Conservation (phyloP, 2,113 vertebrate species). For the Chunga burmeisteri region DNA sequence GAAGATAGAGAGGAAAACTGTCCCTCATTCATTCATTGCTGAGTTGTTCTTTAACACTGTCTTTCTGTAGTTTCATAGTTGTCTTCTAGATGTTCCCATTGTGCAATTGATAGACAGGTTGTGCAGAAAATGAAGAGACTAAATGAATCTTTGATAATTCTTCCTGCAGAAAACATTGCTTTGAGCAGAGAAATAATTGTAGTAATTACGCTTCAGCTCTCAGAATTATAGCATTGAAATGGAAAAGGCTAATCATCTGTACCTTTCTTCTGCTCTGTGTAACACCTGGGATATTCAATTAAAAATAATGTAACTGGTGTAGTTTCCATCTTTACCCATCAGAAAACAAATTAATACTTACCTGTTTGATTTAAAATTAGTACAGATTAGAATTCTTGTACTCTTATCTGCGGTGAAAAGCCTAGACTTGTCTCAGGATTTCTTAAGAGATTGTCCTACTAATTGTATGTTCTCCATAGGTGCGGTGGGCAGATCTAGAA, state of each 20-base stretch:
- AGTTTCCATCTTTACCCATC: not conserved
- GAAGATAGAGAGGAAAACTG: not conserved
- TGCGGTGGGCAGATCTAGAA: conserved; percentile 98
- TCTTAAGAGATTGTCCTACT: conserved; percentile 18
- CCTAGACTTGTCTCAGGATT: not conserved
- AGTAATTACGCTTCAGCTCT: not conserved
- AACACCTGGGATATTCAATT: not conserved
- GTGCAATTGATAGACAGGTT: not conserved
- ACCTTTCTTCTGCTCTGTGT: not conserved
- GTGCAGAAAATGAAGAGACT: not conserved
- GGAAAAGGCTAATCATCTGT: not conserved
- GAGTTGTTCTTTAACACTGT: not conserved
- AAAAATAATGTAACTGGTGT: not conserved
- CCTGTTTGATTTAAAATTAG: not conserved
- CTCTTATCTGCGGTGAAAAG: not conserved
- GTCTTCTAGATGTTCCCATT: not conserved
- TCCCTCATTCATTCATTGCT: not conserved
- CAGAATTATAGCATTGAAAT: not conserved
- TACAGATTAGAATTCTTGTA: not conserved
- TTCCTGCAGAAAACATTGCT: not conserved
- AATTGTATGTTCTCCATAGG: conserved; percentile 77
- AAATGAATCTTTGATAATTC: not conserved
- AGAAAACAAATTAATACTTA: not conserved
- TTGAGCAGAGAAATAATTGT: not conserved
- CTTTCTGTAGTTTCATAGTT: not conserved